Conservation (phyloP, 1,140 invertebrate genomes). For the Lordiphosa collinella region DNA sequence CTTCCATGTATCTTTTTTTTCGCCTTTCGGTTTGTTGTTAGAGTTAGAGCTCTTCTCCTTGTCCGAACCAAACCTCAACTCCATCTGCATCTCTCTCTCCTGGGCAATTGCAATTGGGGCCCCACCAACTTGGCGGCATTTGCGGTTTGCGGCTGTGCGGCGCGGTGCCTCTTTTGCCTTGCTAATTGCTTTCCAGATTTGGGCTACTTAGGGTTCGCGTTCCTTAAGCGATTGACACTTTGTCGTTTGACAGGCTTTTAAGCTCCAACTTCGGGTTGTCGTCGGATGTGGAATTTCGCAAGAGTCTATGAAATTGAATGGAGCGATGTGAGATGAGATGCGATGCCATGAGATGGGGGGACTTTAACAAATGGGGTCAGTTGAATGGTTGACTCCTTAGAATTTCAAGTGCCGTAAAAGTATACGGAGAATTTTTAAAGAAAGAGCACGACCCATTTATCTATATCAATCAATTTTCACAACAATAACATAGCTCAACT, state of each 20-base stretch:
- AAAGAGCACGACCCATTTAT: too few relatives aligned
- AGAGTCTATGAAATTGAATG: conserved; percentile 31
- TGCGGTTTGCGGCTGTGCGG: conserved; percentile 16
- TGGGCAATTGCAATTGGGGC: conserved; percentile 37
- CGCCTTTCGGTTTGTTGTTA: conserved; percentile 2
- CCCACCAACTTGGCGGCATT: conserved; percentile 8
- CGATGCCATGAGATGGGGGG: background rate
- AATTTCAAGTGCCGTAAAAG: too few relatives aligned
- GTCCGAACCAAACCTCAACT: background rate
- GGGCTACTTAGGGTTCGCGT: conserved; percentile 32
- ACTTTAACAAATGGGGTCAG: background rate
- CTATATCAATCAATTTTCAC: too few relatives aligned
- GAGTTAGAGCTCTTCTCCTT: conserved; percentile 1
- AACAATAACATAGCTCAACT: too few relatives aligned
- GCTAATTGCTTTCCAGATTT: conserved; percentile 52
- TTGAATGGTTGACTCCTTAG: background rate
- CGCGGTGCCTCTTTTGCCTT: conserved; percentile 34
- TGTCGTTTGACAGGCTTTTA: conserved; percentile 65
- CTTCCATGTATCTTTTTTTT: conserved; percentile 12
- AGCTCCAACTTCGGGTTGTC: conserved; percentile 10
- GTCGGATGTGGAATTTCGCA: conserved; percentile 64
- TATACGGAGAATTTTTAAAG: too few relatives aligned
- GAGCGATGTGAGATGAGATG: conserved; percentile 11
- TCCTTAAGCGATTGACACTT: conserved; percentile 11
- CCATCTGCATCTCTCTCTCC: background rate